phyloP scores from a whole-genome alignment of 1,140 invertebrate genomes.

The Drosophila obscura region DNA sequence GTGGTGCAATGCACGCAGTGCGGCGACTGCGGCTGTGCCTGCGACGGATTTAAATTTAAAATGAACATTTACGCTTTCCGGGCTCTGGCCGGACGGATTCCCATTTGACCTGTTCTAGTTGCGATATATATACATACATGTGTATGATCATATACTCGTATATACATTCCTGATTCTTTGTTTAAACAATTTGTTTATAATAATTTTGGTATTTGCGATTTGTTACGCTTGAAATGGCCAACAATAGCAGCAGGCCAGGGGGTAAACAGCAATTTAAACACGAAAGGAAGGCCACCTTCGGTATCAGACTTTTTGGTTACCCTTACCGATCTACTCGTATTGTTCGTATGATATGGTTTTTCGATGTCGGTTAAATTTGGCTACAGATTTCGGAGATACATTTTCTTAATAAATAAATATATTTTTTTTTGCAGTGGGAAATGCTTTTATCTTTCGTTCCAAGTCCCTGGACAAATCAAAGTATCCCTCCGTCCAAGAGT shows the following conservation, averaged over 20 bases:
- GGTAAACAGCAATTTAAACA: too few species aligned
- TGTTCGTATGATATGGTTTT: too few species aligned
- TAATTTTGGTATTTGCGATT: conserved; percentile 53
- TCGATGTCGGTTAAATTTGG: background rate
- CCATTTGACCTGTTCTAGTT: conserved; percentile 52
- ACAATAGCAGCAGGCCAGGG: too few species aligned
- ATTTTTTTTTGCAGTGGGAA: background rate
- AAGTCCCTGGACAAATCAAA: background rate
- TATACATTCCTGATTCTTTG: conserved; percentile 32
- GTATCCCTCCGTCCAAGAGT: too few species aligned
- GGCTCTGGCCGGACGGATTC: conserved; percentile 30
- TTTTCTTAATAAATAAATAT: too few species aligned
- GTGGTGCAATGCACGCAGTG: conserved; percentile 52
- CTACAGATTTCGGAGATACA: background rate
- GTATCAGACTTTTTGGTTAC: too few species aligned
- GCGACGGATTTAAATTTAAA: conserved; percentile 52
- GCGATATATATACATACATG: conserved; percentile 32
- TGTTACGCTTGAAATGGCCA: conserved; percentile 40
- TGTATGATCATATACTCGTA: conserved; percentile 26
- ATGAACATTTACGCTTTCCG: conserved; percentile 44
- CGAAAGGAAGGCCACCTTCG: too few species aligned
- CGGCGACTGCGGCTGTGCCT: conserved; percentile 36
- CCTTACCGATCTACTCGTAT: too few species aligned
- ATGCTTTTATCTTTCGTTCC: background rate
- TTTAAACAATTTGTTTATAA: conserved; percentile 69